A percentile compares a stretch with the other conserved stretches of the same genome.
Conservation (phyloP, 2,113 vertebrate genomes). For the Jaculus jaculus region DNA sequence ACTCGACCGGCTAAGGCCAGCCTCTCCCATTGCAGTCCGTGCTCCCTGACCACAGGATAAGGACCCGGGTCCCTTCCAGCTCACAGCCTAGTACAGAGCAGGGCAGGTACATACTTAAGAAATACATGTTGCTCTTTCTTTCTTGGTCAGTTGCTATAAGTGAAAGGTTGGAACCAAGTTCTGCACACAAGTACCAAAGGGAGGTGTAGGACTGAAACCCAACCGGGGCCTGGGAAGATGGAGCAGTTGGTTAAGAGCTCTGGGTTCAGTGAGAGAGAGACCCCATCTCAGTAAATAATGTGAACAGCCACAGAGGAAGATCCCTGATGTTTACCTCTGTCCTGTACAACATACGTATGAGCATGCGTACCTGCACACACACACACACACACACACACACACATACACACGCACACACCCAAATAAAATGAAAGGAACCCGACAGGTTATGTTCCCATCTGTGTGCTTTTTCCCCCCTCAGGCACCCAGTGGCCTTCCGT, state of each 20-base stretch:
- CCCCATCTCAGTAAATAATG: too few relatives aligned
- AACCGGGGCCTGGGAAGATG: too few relatives aligned
- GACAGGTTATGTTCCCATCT: background rate
- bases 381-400: too few relatives aligned
- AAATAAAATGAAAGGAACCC: too few relatives aligned
- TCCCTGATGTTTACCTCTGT: too few relatives aligned
- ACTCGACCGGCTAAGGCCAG: background rate
- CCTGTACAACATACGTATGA: too few relatives aligned
- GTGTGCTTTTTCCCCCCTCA: fast-evolving
- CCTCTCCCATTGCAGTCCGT: fast-evolving
- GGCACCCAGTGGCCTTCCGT: background rate
- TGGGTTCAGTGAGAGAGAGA: too few relatives aligned
- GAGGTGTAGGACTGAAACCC: background rate
- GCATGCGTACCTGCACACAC: too few relatives aligned
- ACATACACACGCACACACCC: too few relatives aligned
- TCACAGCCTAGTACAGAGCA: background rate
- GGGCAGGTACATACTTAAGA: background rate
- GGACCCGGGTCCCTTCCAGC: background rate
- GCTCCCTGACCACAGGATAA: background rate
- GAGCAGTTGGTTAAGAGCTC: too few relatives aligned
- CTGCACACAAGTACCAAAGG: background rate
- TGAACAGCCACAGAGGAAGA: too few relatives aligned
- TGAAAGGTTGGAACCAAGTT: background rate
- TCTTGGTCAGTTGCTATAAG: background rate
- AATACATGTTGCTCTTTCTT: fast-evolving